Percentiles rank a stretch among this genome's conserved stretches.
Conservation (phyloP, 2,888 invertebrate species). For the Oscheius sp. region DNA sequence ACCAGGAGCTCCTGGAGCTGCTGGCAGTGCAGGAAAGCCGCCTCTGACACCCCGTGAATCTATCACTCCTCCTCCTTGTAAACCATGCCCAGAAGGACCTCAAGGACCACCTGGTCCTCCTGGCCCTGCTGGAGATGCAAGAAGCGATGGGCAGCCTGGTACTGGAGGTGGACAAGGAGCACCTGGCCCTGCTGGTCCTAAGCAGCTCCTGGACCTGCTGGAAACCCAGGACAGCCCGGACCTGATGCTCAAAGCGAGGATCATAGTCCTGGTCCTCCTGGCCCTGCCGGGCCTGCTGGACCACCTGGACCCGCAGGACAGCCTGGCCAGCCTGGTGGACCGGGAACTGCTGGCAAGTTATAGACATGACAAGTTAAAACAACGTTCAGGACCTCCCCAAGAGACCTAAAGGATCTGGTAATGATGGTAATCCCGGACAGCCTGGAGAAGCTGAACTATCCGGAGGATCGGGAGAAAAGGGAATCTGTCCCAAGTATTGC, state of each 20-base stretch:
- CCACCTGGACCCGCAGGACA: constrained; percentile 45
- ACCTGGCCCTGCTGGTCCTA: constrained; percentile 14
- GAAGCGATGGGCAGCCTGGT: constrained; percentile 10
- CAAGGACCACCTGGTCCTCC: neutral
- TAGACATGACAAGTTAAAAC: too few species aligned
- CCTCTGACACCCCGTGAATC: neutral
- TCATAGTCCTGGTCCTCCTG: constrained; percentile 27
- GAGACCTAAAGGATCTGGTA: constrained; percentile 7
- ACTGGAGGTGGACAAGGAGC: constrained; percentile 40
- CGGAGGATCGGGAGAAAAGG: constrained; percentile 24
- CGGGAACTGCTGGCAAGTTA: constrained; percentile 44
- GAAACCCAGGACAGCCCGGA: constrained; percentile 37
- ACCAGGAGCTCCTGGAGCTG: neutral
- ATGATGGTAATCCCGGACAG: constrained; percentile 1
- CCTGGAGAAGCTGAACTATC: constrained; percentile 40
- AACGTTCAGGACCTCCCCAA: constrained; percentile 38
- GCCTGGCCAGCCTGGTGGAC: constrained; percentile 40
- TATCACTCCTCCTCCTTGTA: neutral
- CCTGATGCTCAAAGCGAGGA: constrained; percentile 34
- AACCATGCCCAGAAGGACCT: neutral
- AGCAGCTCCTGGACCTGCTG: constrained; percentile 14
- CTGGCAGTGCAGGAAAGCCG: neutral
- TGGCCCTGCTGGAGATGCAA: constrained; percentile 5
- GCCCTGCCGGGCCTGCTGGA: constrained; percentile 38
- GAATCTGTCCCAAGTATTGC: too few species aligned